A percentile compares a stretch with the other conserved stretches of the same genome.
Evolutionary conservation across 2,797 vertebrate genomes (phyloP).

Genomic region (Artibeus lituratus): DNA sequence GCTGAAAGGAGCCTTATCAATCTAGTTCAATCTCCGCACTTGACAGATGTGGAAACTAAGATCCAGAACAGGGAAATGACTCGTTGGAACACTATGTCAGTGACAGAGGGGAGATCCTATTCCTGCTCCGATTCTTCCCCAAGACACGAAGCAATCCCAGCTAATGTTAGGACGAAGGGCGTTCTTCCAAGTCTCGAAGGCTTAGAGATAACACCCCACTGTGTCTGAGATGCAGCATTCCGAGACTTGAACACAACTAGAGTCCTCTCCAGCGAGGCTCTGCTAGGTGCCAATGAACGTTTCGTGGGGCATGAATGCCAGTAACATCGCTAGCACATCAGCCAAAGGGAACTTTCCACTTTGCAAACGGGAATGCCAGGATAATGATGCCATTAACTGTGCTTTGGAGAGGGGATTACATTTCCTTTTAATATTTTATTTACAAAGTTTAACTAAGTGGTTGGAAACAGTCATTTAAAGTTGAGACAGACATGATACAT

Average conservation of each 20-base stretch:
- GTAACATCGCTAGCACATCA: not conserved
- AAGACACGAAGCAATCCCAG: not conserved
- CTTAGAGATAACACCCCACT: not conserved
- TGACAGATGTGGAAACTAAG: conserved; percentile 9
- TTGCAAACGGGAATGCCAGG: not conserved
- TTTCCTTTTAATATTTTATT: conserved; percentile 35
- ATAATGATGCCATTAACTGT: not conserved
- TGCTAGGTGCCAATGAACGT: not conserved
- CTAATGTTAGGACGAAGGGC: not conserved
- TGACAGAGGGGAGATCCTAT: not conserved
- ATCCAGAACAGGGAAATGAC: not conserved
- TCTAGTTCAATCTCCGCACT: not conserved
- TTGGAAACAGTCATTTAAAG: conserved; percentile 36
- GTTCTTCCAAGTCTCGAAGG: not conserved
- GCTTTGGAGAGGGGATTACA: not conserved
- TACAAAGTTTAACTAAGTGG: conserved; percentile 20
- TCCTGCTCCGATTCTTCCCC: not conserved
- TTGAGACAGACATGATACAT: conserved; percentile 37
- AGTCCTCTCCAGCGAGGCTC: conserved; percentile 24
- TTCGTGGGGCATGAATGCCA: not conserved
- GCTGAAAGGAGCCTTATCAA: not conserved
- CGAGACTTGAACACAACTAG: not conserved
- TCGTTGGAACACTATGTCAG: not conserved
- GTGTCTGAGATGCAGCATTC: not conserved
- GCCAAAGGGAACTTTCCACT: not conserved